phyloP scores from a whole-genome alignment of 1,140 invertebrate species.

The Camponotus vicinus region DNA sequence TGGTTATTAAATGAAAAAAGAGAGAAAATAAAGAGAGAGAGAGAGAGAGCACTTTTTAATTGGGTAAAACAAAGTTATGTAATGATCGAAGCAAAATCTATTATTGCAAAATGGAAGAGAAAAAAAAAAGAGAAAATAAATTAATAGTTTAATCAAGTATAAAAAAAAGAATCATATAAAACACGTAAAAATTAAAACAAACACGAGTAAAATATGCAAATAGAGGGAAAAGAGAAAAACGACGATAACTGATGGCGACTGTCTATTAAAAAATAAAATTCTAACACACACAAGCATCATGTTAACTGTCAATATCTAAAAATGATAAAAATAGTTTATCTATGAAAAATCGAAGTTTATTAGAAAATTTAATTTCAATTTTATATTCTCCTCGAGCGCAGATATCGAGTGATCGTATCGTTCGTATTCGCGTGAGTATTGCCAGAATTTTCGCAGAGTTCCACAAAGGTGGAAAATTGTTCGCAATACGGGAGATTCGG shows the following conservation, averaged over 20 bases:
- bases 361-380: constrained; percentile 32
- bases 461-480: constrained; percentile 42
- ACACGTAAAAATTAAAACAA: constrained; percentile 2
- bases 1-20: constrained; percentile 37
- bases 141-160: not conserved
- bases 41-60: not conserved
- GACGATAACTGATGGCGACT: not conserved
- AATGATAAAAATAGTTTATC: not conserved
- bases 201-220: not conserved
- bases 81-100: constrained; percentile 4
- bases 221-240: not conserved
- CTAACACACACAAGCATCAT: not conserved
- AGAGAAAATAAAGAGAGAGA: too few species aligned
- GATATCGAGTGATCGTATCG: constrained; percentile 12
- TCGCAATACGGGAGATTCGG: not conserved
- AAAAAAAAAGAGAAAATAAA: not conserved
- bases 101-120: not conserved
- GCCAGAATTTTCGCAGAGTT: constrained; percentile 29
- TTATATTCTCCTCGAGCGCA: not conserved
- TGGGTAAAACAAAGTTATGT: not conserved
- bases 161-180: constrained; percentile 9
- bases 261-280: constrained; percentile 21
- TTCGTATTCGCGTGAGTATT: not conserved
- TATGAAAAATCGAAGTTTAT: not conserved
- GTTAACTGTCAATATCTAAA: not conserved